phyloP scores from a whole-genome alignment of 2,113 vertebrate species.

The Aegithalos caudatus region DNA sequence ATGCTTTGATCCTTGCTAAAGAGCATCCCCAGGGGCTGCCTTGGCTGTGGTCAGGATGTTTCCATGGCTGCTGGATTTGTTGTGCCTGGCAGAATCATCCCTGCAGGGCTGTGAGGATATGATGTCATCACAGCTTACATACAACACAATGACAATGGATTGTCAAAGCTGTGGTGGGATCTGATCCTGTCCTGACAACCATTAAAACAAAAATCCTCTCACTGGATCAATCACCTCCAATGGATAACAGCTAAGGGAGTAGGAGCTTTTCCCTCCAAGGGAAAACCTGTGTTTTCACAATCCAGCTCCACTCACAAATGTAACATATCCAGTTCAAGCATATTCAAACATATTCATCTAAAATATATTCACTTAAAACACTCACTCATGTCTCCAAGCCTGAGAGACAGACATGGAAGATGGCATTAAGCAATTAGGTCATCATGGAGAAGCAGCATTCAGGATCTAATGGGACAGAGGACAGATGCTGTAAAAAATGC shows the following conservation, averaged over 20 bases:
- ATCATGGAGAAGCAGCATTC: background rate
- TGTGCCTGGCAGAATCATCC: background rate
- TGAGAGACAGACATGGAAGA: background rate
- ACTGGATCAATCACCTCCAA: background rate
- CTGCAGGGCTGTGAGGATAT: background rate
- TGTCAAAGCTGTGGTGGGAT: background rate
- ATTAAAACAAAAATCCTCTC: too few species aligned
- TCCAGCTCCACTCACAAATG: background rate
- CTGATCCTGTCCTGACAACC: background rate
- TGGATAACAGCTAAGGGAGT: background rate
- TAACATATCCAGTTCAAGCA: background rate
- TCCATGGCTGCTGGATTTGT: background rate
- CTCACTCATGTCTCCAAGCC: background rate
- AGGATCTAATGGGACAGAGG: background rate
- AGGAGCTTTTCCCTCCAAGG: background rate
- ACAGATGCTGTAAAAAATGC: background rate
- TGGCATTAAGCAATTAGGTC: background rate
- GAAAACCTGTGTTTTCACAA: background rate
- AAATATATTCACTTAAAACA: background rate
- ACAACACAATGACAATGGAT: rapidly evolving
- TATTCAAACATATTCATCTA: background rate
- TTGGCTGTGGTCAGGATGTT: background rate
- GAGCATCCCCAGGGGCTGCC: background rate
- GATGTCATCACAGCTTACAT: background rate
- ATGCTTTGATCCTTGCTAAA: background rate